Evolutionary conservation across 2,888 invertebrate species (phyloP), one percentile per base, ranked within the genome.

Genomic region (Dicranocentrus wangi): DNA sequence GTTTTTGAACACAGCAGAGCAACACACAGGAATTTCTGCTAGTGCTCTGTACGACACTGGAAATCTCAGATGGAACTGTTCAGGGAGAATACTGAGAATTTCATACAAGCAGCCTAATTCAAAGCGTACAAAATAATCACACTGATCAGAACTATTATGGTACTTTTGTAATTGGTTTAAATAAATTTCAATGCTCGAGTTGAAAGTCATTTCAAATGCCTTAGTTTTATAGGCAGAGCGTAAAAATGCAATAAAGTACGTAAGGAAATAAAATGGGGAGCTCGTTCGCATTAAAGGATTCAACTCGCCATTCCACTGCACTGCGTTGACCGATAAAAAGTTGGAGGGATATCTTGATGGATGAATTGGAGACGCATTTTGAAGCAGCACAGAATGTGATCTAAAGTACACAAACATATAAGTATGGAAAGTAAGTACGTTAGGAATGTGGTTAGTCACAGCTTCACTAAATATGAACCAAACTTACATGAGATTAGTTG

Each of bases 341-440:
- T 83, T 83, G 15, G 69, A 19, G n/a, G 83, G 79, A 71, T 83
- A 81, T 66, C 81, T 43, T 47, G 39, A 21, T 19, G 61, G 53
- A 28, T 23, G n/a, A n/a, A n/a, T 17, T 25, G 61, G n/a, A n/a
- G n/a, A n/a, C 8, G 42, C n/a, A 25, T 21, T 10, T 15, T 15
- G 13, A 1, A 81, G 55, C 17, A 81, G 60, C 8, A 65, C 19
- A n/a, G 83, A 83, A 55, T 73, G 79, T 17, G 69, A 63, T 23
- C 83, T 83, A 53, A 71, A n/a, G n/a, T n/a, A n/a, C n/a, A n/a
- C n/a, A n/a, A n/a, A n/a, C n/a, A n/a, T n/a, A n/a, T n/a, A n/a
- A n/a, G n/a, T n/a, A n/a, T n/a, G n/a, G n/a, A n/a, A n/a, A n/a
- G n/a, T n/a, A n/a, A n/a, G n/a, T n/a, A n/a, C n/a, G n/a, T n/a